phyloP scores from a whole-genome alignment of 2,797 vertebrate genomes.

The Phrynocephalus vlangalii region DNA sequence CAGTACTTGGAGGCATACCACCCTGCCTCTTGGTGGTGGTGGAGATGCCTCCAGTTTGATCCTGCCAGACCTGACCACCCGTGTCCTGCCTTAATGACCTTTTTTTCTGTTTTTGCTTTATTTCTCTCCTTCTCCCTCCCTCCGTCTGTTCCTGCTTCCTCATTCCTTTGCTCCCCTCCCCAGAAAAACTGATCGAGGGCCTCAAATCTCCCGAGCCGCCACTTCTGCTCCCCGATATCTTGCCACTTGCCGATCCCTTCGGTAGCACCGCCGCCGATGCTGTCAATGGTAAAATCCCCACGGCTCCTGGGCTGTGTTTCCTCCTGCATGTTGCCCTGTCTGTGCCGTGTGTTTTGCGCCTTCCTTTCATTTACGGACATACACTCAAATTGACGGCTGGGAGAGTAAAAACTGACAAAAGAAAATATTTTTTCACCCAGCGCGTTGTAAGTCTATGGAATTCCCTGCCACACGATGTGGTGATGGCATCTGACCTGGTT shows the following conservation, averaged over 20 bases:
- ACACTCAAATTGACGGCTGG: too few relatives aligned
- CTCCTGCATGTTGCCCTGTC: constrained; percentile 14
- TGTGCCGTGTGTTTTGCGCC: neutral
- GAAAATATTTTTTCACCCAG: too few relatives aligned
- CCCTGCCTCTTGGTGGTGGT: too few relatives aligned
- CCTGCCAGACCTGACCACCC: neutral
- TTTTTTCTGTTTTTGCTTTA: constrained; percentile 41
- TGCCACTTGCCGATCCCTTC: constrained; percentile 89
- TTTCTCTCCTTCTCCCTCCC: constrained; percentile 60
- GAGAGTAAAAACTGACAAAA: too few relatives aligned
- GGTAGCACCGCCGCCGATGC: constrained; percentile 84
- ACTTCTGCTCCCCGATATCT: constrained; percentile 89
- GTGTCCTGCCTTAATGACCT: neutral
- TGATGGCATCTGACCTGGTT: too few relatives aligned
- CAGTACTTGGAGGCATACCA: too few relatives aligned
- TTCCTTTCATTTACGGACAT: too few relatives aligned
- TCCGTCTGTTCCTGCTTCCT: constrained; percentile 54
- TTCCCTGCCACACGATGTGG: too few relatives aligned
- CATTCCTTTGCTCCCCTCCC: constrained; percentile 61
- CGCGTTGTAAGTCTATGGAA: too few relatives aligned
- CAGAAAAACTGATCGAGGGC: constrained; percentile 94
- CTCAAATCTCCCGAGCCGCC: constrained; percentile 90
- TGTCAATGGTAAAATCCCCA: constrained; percentile 83
- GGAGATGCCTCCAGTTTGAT: too few relatives aligned
- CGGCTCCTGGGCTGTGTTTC: neutral